These are phyloP conservation scores for Microcebus tavaratra DNA, from an alignment of 2,113 vertebrate genomes.

Conservation along the genomic window DNA sequence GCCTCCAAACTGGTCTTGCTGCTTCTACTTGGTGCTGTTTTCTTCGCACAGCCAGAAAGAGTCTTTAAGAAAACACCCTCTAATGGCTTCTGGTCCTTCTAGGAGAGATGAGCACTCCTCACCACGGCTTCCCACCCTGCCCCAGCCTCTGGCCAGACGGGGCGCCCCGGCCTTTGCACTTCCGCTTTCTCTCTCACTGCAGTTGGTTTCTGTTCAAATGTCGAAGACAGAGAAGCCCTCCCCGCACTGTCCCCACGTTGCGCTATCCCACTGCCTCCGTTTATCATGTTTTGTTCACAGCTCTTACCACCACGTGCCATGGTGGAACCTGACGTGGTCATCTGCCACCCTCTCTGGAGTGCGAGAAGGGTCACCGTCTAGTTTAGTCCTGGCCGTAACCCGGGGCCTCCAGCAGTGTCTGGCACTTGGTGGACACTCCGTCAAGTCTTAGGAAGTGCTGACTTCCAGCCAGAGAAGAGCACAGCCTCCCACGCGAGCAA, in stretches of 20 bases:
- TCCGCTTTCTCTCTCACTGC: neutral
- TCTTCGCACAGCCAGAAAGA: neutral
- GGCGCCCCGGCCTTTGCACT: neutral
- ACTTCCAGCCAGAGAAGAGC: neutral
- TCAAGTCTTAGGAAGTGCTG: neutral
- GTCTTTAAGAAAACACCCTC: neutral
- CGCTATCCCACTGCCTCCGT: neutral
- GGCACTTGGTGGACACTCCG: neutral
- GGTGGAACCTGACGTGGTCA: neutral
- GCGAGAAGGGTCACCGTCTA: neutral
- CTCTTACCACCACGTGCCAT: neutral
- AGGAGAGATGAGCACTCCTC: neutral
- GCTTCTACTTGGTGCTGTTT: neutral
- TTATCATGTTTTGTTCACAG: neutral
- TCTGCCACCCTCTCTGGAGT: neutral
- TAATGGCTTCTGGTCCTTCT: neutral
- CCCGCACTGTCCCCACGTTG: fast-evolving
- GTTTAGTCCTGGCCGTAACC: neutral
- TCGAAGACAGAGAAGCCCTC: neutral
- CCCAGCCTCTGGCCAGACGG: no score
- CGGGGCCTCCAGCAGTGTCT: neutral
- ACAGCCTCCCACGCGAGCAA: neutral
- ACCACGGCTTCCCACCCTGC: no score
- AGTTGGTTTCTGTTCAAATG: neutral
- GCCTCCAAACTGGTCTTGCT: neutral